These are phyloP conservation scores for Gracilinanus agilis DNA, from an alignment of 2,113 vertebrate species.

Conservation along the genomic window DNA sequence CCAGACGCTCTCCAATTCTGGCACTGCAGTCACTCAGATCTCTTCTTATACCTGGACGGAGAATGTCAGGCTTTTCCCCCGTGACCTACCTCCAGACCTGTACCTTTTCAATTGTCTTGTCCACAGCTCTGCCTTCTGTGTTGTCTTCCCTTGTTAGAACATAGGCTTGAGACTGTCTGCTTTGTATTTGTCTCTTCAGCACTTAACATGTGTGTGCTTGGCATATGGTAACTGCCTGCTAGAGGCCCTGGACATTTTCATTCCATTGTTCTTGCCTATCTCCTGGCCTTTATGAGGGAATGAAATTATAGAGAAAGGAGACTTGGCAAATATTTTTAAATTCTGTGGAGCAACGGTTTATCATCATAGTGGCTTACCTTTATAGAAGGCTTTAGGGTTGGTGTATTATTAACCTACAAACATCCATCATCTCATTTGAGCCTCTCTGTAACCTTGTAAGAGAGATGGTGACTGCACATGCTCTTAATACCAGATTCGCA, in stretches of 20 bases:
- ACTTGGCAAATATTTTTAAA: not conserved
- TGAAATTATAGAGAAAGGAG: not conserved
- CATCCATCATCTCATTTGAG: no score
- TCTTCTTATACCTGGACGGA: not conserved
- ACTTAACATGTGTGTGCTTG: no score
- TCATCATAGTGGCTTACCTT: not conserved
- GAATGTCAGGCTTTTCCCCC: not conserved
- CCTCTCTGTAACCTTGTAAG: not conserved
- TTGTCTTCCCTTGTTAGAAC: not conserved
- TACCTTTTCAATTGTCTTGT: no score
- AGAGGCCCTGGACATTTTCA: not conserved
- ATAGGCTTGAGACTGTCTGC: not conserved
- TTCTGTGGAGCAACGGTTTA: not conserved
- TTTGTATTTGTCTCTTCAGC: not conserved
- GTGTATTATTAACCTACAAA: no score
- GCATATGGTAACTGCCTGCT: no score
- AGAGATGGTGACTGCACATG: fast-evolving
- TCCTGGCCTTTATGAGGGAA: not conserved
- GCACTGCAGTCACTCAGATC: not conserved
- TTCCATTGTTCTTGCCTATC: not conserved
- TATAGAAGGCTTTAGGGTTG: not conserved
- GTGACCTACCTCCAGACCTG: not conserved
- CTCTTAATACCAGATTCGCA: not conserved
- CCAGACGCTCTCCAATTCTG: not conserved
- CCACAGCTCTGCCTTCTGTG: not conserved